These are phyloP conservation scores for Tenualosa ilisha DNA, from an alignment of 2,797 vertebrate genomes.

Conservation along the genomic window DNA sequence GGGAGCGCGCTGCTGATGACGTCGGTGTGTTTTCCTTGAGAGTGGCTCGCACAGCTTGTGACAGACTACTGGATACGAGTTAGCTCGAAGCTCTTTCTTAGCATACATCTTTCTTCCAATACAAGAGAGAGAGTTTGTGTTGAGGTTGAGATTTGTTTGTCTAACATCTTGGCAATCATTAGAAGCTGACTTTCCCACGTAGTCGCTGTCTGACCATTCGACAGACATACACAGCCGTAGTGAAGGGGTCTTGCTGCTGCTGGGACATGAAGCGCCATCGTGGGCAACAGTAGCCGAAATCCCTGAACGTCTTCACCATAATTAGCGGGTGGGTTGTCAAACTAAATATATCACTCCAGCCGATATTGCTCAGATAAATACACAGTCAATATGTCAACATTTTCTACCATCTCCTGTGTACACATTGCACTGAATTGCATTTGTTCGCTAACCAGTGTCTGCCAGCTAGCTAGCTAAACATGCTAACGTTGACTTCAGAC, in stretches of 20 bases:
- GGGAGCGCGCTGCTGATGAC: conserved; percentile 31
- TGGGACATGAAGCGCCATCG: conserved; percentile 37
- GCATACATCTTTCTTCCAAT: not conserved
- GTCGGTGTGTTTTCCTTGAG: conserved; percentile 40
- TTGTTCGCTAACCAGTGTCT: not conserved
- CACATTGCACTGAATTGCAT: not conserved
- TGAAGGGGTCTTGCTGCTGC: not conserved
- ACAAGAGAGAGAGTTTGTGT: not conserved
- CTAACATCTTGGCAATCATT: not conserved
- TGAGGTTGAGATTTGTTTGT: not conserved
- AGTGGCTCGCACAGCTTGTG: not conserved
- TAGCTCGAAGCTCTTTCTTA: not conserved
- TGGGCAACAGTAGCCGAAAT: conserved; percentile 39
- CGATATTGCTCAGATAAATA: not conserved
- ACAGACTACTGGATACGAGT: not conserved
- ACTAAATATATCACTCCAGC: not conserved
- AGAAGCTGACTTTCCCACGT: not conserved
- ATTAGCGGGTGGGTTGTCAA: conserved; percentile 1
- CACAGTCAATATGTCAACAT: not conserved
- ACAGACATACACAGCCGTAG: not conserved
- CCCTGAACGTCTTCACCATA: conserved; percentile 8
- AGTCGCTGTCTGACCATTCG: conserved; percentile 12
- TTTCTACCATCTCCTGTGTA: not conserved
- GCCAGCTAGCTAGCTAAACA: conserved; percentile 1
- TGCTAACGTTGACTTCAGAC: not conserved